A percentile compares a stretch with the other conserved stretches of the same genome.
Evolutionary conservation across 2,888 invertebrate species (phyloP).

Genomic region (Microctonus brassicae): DNA sequence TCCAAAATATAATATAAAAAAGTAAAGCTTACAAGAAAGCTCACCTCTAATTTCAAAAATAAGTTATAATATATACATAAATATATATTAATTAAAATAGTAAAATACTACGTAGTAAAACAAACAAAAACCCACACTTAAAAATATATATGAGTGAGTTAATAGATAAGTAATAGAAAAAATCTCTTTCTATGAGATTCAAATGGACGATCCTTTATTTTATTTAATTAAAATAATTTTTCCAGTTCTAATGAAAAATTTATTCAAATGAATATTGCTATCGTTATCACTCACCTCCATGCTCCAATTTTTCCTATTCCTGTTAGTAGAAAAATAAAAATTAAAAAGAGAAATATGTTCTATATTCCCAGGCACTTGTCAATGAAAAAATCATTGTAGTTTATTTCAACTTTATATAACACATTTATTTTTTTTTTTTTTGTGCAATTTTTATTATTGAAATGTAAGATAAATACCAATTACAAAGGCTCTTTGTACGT

Average conservation of each 20-base stretch:
- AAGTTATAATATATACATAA: not conserved
- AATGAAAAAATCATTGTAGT: not conserved
- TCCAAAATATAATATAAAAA: not conserved
- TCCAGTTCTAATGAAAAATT: not conserved
- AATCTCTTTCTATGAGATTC: not conserved
- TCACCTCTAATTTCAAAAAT: not conserved
- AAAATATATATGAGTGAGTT: not conserved
- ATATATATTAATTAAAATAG: not conserved
- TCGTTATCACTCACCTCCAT: not conserved
- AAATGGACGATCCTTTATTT: not conserved
- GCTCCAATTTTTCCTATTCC: not conserved
- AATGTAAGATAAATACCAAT: conserved; percentile 68
- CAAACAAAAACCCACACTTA: not conserved
- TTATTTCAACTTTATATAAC: conserved; percentile 19
- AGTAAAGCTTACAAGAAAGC: not conserved
- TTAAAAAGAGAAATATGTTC: not conserved
- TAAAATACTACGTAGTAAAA: not conserved
- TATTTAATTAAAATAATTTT: not conserved
- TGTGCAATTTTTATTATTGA: conserved; percentile 63
- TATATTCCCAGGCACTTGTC: not conserved
- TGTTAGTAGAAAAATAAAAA: too few relatives aligned
- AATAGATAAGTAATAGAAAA: not conserved
- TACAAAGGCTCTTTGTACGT: conserved; percentile 70
- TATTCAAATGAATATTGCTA: not conserved
- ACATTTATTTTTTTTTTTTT: conserved; percentile 37